Evolutionary conservation across 2,113 vertebrate genomes (phyloP).

Genomic region (Monarcha castaneiventris): DNA sequence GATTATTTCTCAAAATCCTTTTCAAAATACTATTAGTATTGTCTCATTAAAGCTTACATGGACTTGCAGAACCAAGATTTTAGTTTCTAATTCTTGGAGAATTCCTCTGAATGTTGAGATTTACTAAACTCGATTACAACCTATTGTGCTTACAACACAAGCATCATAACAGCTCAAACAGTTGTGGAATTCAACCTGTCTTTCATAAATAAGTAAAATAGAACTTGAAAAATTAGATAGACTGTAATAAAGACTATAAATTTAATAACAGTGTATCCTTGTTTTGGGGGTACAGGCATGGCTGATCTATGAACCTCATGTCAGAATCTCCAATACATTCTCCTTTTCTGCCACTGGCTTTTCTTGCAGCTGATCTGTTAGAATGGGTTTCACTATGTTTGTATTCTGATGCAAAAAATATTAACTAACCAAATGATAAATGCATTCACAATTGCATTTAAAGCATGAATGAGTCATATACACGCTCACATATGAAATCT

Average conservation of each 20-base stretch:
- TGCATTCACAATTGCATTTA: neutral
- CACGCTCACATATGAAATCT: neutral
- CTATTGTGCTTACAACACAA: neutral
- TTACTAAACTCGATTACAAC: neutral
- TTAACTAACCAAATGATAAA: neutral
- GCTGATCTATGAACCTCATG: neutral
- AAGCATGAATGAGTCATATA: neutral
- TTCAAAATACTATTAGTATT: neutral
- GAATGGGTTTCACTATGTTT: neutral
- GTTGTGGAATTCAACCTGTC: neutral
- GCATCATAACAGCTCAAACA: neutral
- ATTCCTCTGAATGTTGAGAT: neutral
- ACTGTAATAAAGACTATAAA: neutral
- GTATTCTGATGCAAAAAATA: neutral
- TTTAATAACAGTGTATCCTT: neutral
- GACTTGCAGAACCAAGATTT: neutral
- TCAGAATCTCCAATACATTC: neutral
- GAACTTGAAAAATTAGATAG: neutral
- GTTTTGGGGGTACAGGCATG: neutral
- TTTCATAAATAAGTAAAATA: neutral
- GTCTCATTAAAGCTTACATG: neutral
- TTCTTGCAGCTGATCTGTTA: neutral
- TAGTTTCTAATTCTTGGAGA: neutral
- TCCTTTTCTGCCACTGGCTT: neutral
- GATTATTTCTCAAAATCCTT: neutral